Conservation (phyloP, 2,797 vertebrate species). For the Microcaecilia unicolor region DNA sequence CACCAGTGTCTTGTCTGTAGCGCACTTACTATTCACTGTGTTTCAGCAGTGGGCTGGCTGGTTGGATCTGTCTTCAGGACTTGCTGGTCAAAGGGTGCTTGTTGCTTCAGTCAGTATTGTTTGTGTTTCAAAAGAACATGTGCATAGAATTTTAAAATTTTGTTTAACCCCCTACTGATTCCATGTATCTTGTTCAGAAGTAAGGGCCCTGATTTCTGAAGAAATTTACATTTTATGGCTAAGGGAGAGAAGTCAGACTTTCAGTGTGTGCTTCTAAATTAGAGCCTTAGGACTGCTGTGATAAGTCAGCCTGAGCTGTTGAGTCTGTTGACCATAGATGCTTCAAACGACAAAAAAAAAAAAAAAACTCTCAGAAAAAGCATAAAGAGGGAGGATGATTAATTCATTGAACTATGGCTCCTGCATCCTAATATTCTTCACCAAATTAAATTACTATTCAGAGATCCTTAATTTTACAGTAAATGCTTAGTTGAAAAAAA, state of each 20-base stretch:
- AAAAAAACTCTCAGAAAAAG: slow-evolving; percentile 4
- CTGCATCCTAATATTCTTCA: slow-evolving; percentile 26
- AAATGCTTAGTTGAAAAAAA: no score
- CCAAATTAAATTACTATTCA: slow-evolving; percentile 13
- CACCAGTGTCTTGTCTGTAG: no score
- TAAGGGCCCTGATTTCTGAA: slow-evolving; percentile 2
- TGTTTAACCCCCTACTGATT: slow-evolving; percentile 11
- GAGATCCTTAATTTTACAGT: slow-evolving; percentile 24
- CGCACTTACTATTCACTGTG: no score
- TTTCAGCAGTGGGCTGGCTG: no score
- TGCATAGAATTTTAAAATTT: slow-evolving; percentile 1
- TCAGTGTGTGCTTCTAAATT: slow-evolving; percentile 23
- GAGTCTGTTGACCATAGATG: slow-evolving; percentile 23
- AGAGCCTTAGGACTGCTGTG: slow-evolving; percentile 11
- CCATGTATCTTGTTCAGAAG: slow-evolving; percentile 2
- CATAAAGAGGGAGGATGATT: slow-evolving; percentile 15
- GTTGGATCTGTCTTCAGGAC: no score
- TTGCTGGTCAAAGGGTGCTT: no score
- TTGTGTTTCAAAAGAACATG: slow-evolving; percentile 15
- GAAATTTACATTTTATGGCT: slow-evolving; percentile 29
- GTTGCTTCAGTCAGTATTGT: no score
- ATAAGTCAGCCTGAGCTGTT: slow-evolving; percentile 16
- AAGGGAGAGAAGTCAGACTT: slow-evolving; percentile 6
- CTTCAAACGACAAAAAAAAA: slow-evolving; percentile 12
- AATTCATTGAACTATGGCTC: slow-evolving; percentile 12